Base-by-base conservation (phyloP, 2,113 vertebrate genomes). In the Eleginops maclovinus region DNA sequence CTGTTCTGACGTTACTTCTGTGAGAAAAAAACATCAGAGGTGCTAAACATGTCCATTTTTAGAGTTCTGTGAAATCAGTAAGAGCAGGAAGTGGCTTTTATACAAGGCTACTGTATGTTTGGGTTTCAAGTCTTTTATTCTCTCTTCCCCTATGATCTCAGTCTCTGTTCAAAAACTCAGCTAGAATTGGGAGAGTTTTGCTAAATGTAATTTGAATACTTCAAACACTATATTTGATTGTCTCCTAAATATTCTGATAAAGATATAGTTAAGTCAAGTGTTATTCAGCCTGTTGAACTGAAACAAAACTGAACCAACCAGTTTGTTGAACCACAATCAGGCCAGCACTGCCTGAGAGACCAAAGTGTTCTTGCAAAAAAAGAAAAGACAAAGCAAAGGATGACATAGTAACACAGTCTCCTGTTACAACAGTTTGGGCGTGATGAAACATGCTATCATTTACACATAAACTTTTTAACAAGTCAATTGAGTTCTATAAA, bases 61-160 rank as follows among this genome's bases (percentile, higher is more conserved):
- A 31, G 5, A 12, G 44, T 4, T 54, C 43, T 58, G 13, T 28
- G 24, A 70, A 24, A 9, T 16, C 12, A 66, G 41, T 4, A 24
- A 14, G 3, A 15, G 11, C 9, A 59, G 31, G 50, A 78, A 58
- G 49, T 72, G 40, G 19, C 5, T 46, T 51, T 17, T 8, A 21
- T 2, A 12, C 1, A 4, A 5, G 10, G 1, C 0, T n/a, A n/a
- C n/a, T n/a, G 3, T 15, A 16, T n/a, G 2, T 60, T 11, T 40
- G 10, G 0, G 16, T 46, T 1, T 13, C 13, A 4, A 41, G 15
- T 14, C 11, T 7, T 9, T 15, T 10, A 36, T 26, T 40, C n/a
- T 41, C 31, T 56, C 41, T 24, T 58, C 3, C 9, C 43, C n/a
- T 43, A 36, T 5, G 28, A 31, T 31, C 5, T 31, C 3, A 31